These are phyloP conservation scores for Acleris laterana DNA, from an alignment of 2,888 invertebrate genomes.

Conservation along the genomic window DNA sequence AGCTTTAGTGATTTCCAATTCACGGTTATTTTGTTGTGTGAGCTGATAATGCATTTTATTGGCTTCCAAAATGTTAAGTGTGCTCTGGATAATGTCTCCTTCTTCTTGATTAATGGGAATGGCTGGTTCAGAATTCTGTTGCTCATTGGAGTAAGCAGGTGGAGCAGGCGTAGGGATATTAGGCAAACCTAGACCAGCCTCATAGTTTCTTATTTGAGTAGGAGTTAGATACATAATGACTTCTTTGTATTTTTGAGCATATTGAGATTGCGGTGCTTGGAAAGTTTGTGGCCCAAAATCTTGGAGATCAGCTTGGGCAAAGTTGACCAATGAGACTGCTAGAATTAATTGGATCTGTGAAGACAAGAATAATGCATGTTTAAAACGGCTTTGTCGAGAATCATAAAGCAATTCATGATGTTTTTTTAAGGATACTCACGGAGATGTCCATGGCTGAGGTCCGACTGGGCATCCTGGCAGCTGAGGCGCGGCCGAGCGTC, in stretches of 20 bases:
- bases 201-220: conserved; percentile 61
- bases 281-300: conserved; percentile 58
- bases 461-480: conserved; percentile 41
- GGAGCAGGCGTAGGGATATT: conserved; percentile 38
- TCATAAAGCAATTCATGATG: neutral
- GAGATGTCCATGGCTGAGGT: conserved; percentile 54
- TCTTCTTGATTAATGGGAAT: conserved; percentile 26
- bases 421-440: conserved; percentile 50
- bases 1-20: conserved; percentile 15
- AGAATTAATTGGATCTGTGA: conserved; percentile 59
- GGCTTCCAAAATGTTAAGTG: conserved; percentile 30
- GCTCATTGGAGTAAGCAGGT: conserved; percentile 18
- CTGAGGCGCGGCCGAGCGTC: conserved; percentile 50
- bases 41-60: conserved; percentile 23
- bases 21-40: conserved; percentile 3
- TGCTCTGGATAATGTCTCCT: conserved; percentile 29
- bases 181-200: conserved; percentile 50
- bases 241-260: conserved; percentile 57
- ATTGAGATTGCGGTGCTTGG: conserved; percentile 38
- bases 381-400: no score
- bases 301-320: conserved; percentile 48
- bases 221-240: conserved; percentile 68
- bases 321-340: conserved; percentile 46
- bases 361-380: conserved; percentile 9
- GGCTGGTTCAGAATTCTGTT: conserved; percentile 6